A percentile compares a stretch with the other conserved stretches of the same genome.
Conservation (phyloP, 2,797 vertebrate species). For the Rhincodon typus region DNA sequence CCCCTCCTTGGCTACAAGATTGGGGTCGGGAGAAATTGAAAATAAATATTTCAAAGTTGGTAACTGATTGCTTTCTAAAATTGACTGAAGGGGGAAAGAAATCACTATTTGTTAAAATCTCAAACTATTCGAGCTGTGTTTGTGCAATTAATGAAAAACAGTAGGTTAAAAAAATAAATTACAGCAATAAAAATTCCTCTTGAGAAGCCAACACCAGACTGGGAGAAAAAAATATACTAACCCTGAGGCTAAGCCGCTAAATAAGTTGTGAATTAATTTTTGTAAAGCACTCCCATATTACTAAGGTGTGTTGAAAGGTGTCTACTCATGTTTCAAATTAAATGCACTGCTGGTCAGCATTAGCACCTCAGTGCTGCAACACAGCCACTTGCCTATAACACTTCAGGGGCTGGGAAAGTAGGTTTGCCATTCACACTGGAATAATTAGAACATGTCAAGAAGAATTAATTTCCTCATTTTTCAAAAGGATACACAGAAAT, state of each 20-base stretch:
- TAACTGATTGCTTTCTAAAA: neutral
- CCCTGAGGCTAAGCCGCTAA: slow-evolving; percentile 73
- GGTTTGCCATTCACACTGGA: slow-evolving; percentile 98
- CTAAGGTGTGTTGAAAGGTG: slow-evolving; percentile 99
- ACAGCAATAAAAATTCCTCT: slow-evolving; percentile 27
- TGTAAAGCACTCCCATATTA: slow-evolving; percentile 97
- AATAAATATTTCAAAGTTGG: neutral
- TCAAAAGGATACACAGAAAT: slow-evolving; percentile 99
- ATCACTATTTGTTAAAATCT: slow-evolving; percentile 8
- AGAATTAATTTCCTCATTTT: slow-evolving; percentile 99
- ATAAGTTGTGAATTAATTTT: slow-evolving; percentile 99
- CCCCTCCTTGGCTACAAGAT: neutral
- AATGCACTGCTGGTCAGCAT: slow-evolving; percentile 99
- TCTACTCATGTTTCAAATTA: slow-evolving; percentile 99
- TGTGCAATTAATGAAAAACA: slow-evolving; percentile 22
- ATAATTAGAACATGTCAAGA: slow-evolving; percentile 99
- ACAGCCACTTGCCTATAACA: slow-evolving; percentile 76
- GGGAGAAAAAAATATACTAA: slow-evolving; percentile 24
- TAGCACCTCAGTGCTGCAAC: slow-evolving; percentile 92
- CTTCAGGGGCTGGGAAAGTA: slow-evolving; percentile 75
- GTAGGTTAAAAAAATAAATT: slow-evolving; percentile 25
- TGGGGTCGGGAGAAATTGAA: neutral
- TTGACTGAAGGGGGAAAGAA: neutral
- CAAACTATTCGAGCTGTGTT: neutral
- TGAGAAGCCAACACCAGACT: slow-evolving; percentile 27